These are phyloP conservation scores for Pyrocephalus nanus DNA, from an alignment of 2,797 vertebrate genomes.

Conservation along the genomic window DNA sequence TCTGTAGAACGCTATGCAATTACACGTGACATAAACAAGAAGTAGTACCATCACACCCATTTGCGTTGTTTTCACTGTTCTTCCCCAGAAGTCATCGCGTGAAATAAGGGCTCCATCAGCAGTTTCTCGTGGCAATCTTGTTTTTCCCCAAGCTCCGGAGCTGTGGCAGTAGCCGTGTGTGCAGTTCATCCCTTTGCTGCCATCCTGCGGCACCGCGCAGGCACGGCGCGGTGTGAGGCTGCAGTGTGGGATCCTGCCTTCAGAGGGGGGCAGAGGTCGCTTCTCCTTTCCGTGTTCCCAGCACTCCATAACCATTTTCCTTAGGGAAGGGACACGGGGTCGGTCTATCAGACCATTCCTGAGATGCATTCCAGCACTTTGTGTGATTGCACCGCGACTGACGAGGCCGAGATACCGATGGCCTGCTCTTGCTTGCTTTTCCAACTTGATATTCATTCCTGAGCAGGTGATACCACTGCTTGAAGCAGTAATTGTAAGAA, in stretches of 20 bases:
- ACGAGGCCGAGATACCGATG: not conserved
- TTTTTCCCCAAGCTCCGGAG: not conserved
- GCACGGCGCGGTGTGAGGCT: not conserved
- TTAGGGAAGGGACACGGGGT: not conserved
- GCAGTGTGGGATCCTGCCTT: slow-evolving; percentile 22
- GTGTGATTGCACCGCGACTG: not conserved
- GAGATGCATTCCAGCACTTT: not conserved
- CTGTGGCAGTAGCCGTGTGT: not conserved
- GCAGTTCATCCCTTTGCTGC: slow-evolving; percentile 41
- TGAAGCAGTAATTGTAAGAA: not conserved
- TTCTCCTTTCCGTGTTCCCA: not conserved
- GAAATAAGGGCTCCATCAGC: not conserved
- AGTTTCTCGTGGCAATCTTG: not conserved
- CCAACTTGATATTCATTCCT: not conserved
- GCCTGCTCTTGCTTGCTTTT: not conserved
- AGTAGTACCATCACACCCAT: not conserved
- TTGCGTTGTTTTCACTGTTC: not conserved
- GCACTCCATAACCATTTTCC: not conserved
- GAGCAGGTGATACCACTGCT: not conserved
- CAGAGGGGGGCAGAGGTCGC: slow-evolving; percentile 35
- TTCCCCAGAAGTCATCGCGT: not conserved
- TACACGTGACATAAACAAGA: not conserved
- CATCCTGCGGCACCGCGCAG: not conserved
- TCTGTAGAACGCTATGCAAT: not conserved
- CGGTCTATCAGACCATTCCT: not conserved